Percentiles rank a stretch among this genome's conserved stretches.
Evolutionary conservation across 2,113 vertebrate species (phyloP).

Genomic region (Odontophorus gujanensis): DNA sequence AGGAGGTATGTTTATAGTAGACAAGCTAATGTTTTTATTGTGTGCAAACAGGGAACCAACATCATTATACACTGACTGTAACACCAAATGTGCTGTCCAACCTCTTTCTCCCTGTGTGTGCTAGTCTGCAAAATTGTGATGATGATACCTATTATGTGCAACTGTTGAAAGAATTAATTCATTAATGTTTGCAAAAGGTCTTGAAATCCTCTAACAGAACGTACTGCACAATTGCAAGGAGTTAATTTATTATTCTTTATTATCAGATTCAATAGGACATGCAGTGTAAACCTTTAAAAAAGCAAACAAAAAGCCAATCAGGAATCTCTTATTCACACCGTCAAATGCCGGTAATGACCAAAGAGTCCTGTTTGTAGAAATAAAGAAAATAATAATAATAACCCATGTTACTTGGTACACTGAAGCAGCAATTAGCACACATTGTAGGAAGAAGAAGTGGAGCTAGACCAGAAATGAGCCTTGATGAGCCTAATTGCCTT

Average conservation of each 20-base stretch:
- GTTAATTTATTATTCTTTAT: slow-evolving; percentile 55
- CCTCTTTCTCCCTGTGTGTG: slow-evolving; percentile 28
- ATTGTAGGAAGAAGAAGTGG: slow-evolving; percentile 65
- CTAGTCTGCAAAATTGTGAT: slow-evolving; percentile 18
- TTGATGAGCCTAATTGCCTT: slow-evolving; percentile 81
- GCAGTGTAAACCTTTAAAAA: slow-evolving; percentile 44
- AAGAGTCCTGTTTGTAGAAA: slow-evolving; percentile 65
- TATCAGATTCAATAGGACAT: slow-evolving; percentile 27
- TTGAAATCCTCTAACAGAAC: slow-evolving; percentile 32
- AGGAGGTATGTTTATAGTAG: slow-evolving; percentile 4
- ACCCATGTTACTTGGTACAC: slow-evolving; percentile 53
- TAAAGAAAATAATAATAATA: slow-evolving; percentile 42
- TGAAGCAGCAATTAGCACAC: slow-evolving; percentile 75
- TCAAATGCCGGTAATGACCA: slow-evolving; percentile 70
- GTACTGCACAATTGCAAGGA: slow-evolving; percentile 8
- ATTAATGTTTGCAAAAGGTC: slow-evolving; percentile 46
- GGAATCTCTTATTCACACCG: slow-evolving; percentile 60
- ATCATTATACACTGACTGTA: background rate
- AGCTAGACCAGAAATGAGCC: slow-evolving; percentile 64
- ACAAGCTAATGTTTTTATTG: slow-evolving; percentile 1
- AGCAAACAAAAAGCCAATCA: slow-evolving; percentile 56
- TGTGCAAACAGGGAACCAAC: background rate
- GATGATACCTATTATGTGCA: slow-evolving; percentile 35
- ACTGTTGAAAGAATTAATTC: slow-evolving; percentile 39
- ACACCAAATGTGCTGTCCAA: background rate